Base-by-base conservation (phyloP, 2,113 vertebrate genomes). In the Scopus umbretta region DNA sequence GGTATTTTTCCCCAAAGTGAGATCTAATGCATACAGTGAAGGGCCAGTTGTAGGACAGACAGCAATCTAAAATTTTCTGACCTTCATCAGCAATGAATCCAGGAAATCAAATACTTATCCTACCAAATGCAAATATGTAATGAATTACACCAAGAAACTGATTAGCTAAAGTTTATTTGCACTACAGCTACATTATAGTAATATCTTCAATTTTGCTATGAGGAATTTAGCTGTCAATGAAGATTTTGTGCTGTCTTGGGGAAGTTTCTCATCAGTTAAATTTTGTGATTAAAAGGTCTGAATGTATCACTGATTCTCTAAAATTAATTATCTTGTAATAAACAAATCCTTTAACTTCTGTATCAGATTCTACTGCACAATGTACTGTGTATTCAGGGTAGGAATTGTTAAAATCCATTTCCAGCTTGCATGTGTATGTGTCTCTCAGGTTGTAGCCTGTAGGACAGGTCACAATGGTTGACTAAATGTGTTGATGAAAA, bases 361-460 rank as follows among this genome's bases (percentile, higher is more conserved):
- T 71, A 18, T 90, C 9, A 9, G 38, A 56, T n/a, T 75, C 20
- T 75, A 0, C 47, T 58, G 25, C 3, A 2, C 50, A 11, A 18
- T 18, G 15, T 66, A 20, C 68, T 53, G 26, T 1, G 0, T 34
- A 17, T n/a, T 71, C 16, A 9, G 40, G 20, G 34, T 59, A 47
- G 65, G 52, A 81, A 10, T 34, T 68, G 58, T 53, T 55, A 36
- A 68, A 61, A 52, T 38, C n/a, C 6, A 1, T 75, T 61, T 65
- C 53, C 58, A 81, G 0, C 6, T n/a, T 59, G 74, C 42, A 7
- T 20, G 8, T 2, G 0, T 9, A 2, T 62, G 32, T n/a, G 42
- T 66, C 16, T 59, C 34, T 63, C 12, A 3, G 34, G 18, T 8
- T 26, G 45, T 29, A 43, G 25, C 10, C 19, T 29, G 61, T 55